Percentiles rank a stretch among this genome's conserved stretches.
These are phyloP conservation scores for Sabellastarte sp. DNA, from an alignment of 2,888 invertebrate genomes.

Conservation along the genomic window DNA sequence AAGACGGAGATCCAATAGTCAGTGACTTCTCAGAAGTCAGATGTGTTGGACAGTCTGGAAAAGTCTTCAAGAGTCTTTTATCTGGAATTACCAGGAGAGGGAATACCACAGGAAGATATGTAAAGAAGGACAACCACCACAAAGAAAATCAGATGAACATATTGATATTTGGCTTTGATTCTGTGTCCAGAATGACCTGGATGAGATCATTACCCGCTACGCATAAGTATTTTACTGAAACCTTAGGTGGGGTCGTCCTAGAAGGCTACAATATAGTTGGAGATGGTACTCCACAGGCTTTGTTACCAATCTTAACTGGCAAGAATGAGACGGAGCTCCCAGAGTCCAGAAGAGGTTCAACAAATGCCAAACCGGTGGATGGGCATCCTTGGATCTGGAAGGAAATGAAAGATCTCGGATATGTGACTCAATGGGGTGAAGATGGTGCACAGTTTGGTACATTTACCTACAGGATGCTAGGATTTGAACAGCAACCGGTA, in stretches of 20 bases:
- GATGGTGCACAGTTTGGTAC: slow-evolving; percentile 82
- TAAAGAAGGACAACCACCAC: not conserved
- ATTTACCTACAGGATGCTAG: slow-evolving; percentile 85
- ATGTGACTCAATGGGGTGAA: slow-evolving; percentile 78
- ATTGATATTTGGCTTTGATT: slow-evolving; percentile 83
- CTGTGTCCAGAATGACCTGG: slow-evolving; percentile 71
- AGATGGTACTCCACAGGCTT: slow-evolving; percentile 33
- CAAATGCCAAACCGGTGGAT: slow-evolving; percentile 69
- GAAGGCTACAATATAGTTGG: slow-evolving; percentile 38
- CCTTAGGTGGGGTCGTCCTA: slow-evolving; percentile 40
- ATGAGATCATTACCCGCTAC: slow-evolving; percentile 47
- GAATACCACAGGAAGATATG: not conserved
- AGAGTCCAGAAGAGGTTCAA: slow-evolving; percentile 20
- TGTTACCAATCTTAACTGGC: slow-evolving; percentile 35
- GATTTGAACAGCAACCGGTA: slow-evolving; percentile 79
- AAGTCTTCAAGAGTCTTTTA: slow-evolving; percentile 68
- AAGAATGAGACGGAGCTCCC: slow-evolving; percentile 29
- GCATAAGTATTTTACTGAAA: slow-evolving; percentile 42
- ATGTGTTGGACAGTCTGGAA: slow-evolving; percentile 31
- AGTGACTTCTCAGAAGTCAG: slow-evolving; percentile 24
- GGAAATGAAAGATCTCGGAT: slow-evolving; percentile 65
- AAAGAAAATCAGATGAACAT: slow-evolving; percentile 11
- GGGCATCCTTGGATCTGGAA: slow-evolving; percentile 85
- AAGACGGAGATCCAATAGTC: slow-evolving; percentile 12
- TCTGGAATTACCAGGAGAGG: slow-evolving; percentile 62